These are phyloP conservation scores for Pelecanoides urinatrix DNA, from an alignment of 2,113 vertebrate species.

Conservation along the genomic window DNA sequence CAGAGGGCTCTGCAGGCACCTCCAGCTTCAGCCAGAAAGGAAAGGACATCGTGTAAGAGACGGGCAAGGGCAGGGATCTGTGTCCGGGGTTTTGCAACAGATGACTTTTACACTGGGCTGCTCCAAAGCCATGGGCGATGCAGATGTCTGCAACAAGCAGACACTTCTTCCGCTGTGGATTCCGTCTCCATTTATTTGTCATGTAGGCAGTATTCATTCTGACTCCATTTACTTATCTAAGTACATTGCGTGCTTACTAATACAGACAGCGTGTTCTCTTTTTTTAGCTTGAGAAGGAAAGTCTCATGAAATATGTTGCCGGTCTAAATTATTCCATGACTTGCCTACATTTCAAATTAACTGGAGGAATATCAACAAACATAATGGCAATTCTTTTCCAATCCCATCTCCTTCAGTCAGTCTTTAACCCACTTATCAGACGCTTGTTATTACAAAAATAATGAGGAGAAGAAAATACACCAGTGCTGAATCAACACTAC, in stretches of 20 bases:
- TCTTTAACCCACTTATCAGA: slow-evolving; percentile 53
- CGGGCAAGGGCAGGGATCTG: not conserved
- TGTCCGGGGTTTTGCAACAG: not conserved
- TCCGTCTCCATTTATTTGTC: not conserved
- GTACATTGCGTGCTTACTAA: not conserved
- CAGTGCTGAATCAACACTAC: slow-evolving; percentile 54
- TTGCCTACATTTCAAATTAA: slow-evolving; percentile 19
- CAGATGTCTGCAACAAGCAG: not conserved
- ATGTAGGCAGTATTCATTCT: not conserved
- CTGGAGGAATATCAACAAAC: slow-evolving; percentile 23
- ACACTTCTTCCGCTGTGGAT: not conserved
- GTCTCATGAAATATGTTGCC: not conserved
- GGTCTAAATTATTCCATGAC: slow-evolving; percentile 4
- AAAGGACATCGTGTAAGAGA: not conserved
- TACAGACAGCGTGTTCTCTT: not conserved
- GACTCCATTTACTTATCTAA: slow-evolving; percentile 24
- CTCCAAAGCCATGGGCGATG: not conserved
- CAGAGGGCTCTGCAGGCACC: not conserved
- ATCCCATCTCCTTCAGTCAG: not conserved
- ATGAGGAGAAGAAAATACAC: slow-evolving; percentile 30
- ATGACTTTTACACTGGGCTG: not conserved
- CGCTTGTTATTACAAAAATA: slow-evolving; percentile 45
- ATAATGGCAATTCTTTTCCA: slow-evolving; percentile 20
- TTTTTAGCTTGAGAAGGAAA: not conserved
- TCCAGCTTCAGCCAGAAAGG: not conserved